Percentiles rank a stretch among this genome's conserved stretches.
Conservation (phyloP, 2,113 vertebrate genomes). For the Gavia stellata region DNA sequence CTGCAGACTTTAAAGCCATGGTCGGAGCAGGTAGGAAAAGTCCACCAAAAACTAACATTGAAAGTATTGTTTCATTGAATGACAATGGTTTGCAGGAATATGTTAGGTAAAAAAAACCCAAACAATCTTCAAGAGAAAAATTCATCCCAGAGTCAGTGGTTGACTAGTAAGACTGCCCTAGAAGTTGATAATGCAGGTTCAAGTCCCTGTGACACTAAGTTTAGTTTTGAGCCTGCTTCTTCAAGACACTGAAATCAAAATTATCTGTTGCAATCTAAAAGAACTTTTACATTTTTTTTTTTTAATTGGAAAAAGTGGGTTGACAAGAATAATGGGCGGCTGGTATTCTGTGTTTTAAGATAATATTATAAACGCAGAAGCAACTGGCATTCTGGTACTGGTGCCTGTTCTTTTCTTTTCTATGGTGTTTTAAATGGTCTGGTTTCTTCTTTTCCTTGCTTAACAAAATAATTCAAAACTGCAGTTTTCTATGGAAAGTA, state of each 20-base stretch:
- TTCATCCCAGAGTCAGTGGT: background rate
- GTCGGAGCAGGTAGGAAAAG: background rate
- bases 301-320: background rate
- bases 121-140: background rate
- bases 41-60: background rate
- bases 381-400: background rate
- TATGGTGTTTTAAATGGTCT: background rate
- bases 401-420: background rate
- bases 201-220: background rate
- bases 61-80: background rate
- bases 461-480: background rate
- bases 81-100: background rate
- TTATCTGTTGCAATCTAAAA: background rate
- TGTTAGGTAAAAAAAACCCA: background rate
- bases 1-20: background rate
- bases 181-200: background rate
- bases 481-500: background rate
- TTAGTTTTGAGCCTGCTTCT: background rate
- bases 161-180: background rate
- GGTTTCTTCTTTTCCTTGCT: background rate
- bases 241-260: background rate
- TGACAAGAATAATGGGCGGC: background rate
- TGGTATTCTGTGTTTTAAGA: background rate
- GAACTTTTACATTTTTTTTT: background rate
- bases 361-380: background rate